Conservation (phyloP, 2,113 vertebrate genomes). For the Rhinopithecus roxellana region DNA sequence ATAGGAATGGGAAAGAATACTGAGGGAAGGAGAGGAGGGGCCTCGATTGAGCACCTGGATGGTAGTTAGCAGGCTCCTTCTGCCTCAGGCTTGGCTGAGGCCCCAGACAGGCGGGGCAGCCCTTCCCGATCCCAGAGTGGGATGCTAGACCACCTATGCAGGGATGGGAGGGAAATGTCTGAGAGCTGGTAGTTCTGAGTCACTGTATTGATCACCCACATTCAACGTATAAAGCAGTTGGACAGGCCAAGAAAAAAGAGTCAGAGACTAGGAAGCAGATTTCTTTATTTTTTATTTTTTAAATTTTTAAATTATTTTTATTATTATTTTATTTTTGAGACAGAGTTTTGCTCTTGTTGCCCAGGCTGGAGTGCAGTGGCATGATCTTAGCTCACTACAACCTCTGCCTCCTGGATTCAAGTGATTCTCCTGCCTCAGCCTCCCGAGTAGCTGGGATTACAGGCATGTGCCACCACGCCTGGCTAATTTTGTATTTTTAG, state of each 20-base stretch:
- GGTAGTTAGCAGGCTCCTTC: not conserved
- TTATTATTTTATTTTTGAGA: too few species aligned
- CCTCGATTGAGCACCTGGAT: accelerated
- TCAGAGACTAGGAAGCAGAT: not conserved
- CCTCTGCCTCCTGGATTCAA: too few species aligned
- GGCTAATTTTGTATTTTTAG: too few species aligned
- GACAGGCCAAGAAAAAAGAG: not conserved
- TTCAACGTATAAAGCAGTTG: not conserved
- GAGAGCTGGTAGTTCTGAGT: not conserved
- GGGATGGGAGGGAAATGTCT: not conserved
- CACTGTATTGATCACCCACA: not conserved
- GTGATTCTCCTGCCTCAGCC: too few species aligned
- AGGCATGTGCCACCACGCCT: too few species aligned
- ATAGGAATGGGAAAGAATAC: not conserved
- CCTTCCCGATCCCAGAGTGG: accelerated
- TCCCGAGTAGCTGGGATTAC: too few species aligned
- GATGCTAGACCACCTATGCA: not conserved
- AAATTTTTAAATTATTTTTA: too few species aligned
- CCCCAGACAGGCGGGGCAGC: not conserved
- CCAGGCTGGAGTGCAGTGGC: too few species aligned
- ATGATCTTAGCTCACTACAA: too few species aligned
- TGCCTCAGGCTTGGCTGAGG: not conserved
- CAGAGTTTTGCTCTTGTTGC: too few species aligned
- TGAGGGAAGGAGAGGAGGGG: not conserved
- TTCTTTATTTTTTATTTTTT: not conserved